Evolutionary conservation across 2,888 invertebrate species (phyloP), one percentile per base, ranked within the genome.

Genomic region (Drosophila algonquin): DNA sequence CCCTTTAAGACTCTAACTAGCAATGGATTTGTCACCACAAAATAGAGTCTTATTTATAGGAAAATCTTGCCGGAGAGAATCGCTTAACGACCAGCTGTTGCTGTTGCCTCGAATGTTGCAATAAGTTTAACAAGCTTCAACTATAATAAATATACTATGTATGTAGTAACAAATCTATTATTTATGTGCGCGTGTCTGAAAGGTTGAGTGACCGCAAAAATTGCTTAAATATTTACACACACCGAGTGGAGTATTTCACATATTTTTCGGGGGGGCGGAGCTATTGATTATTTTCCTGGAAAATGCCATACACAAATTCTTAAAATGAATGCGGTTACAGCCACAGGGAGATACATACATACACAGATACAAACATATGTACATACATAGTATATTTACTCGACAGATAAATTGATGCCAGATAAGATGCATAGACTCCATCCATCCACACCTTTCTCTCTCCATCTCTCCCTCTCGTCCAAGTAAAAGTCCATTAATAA

Each of bases 401-500:
- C 14, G 0, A 7, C 40, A 65, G 70, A 79, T 76, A 71, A 75
- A 79, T 74, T 73, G 64, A 64, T 63, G 63, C 40, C 60, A 70
- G 73, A 73, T 70, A 72, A 72, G 65, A 68, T 35, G 50, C 60
- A 51, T 53, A 30, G 30, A 30, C 30, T 30, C 8, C 7, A 24
- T 30, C 7, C 12, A 44, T 14, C 50, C 68, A 45, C 50, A 4
- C n/a, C 30, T 18, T 18, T 18, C 18, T 18, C 18, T 2, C 18
- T 1, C 30, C 1, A 1, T 18, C 18, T 18, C 18, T 2, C 18
- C 0, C 18, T 30, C n/a, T 9, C 50, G 5, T 0, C 52, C 71
- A 24, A 55, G 55, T 60, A 73, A 68, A 72, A 72, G 72, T 75
- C 86, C 14, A 82, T 87, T 80, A 82, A 87, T 87, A 85, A 85